These are phyloP conservation scores for Petrosia ficiformis DNA, from an alignment of 37 sponge, comb jelly and placozoan species.

Conservation along the genomic window DNA sequence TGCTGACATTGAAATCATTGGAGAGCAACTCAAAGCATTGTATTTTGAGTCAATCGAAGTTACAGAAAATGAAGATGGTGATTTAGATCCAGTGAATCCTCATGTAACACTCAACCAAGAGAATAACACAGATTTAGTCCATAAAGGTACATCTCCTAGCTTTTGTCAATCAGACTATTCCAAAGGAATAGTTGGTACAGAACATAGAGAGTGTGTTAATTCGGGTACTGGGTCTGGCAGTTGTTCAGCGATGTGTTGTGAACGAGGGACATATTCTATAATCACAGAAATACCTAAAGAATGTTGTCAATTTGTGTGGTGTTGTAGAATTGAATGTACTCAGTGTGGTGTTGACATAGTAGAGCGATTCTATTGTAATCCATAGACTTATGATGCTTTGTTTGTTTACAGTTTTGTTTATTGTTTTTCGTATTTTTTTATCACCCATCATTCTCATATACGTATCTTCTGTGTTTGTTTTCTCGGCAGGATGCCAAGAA, in stretches of 20 bases:
- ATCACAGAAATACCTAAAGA: not conserved
- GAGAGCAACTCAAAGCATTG: not conserved
- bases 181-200: conserved; percentile 28
- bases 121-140: conserved; percentile 14
- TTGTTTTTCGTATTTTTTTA: too few relatives aligned
- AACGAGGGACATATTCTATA: not conserved
- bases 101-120: not conserved
- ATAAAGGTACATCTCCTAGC: conserved; percentile 23
- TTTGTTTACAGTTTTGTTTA: too few relatives aligned
- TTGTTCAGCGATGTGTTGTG: conserved; percentile 39
- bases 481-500: too few relatives aligned
- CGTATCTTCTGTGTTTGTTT: too few relatives aligned
- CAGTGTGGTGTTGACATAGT: not conserved
- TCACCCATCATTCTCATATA: too few relatives aligned
- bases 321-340: conserved; percentile 54
- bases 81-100: not conserved
- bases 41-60: conserved; percentile 39
- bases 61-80: not conserved
- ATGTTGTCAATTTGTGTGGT: conserved; percentile 53
- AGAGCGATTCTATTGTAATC: too few relatives aligned
- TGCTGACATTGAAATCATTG: conserved; percentile 20
- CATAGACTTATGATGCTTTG: too few relatives aligned
- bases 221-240: not conserved
- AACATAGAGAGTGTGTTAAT: conserved; percentile 8
- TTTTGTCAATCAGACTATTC: conserved; percentile 16